A percentile compares a stretch with the other conserved stretches of the same genome.
These are phyloP conservation scores for Sesamia inferens DNA, from an alignment of 2,888 invertebrate genomes.

Conservation along the genomic window DNA sequence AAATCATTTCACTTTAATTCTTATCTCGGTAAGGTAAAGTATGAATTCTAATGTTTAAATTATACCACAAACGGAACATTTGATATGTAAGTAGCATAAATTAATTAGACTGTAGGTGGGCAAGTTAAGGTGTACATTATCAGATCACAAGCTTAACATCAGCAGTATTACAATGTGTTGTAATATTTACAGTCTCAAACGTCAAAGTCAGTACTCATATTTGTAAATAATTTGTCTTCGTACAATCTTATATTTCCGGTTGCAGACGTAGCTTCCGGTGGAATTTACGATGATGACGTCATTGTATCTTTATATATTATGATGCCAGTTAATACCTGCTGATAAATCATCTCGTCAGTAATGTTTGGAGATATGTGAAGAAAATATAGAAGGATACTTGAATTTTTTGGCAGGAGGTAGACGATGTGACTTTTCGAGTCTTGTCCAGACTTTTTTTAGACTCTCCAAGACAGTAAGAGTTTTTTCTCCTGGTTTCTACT, in stretches of 20 bases:
- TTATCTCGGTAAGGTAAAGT: neutral
- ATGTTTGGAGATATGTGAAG: conserved; percentile 5
- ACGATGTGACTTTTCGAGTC: neutral
- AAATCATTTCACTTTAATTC: neutral
- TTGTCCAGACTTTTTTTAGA: no score
- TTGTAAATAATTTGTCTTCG: conserved; percentile 54
- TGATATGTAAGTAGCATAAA: neutral
- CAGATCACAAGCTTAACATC: conserved; percentile 10
- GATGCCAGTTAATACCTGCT: conserved; percentile 41
- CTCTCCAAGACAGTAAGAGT: no score
- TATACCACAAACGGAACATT: neutral
- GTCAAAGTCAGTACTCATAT: conserved; percentile 46
- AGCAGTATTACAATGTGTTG: neutral
- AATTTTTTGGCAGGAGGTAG: neutral
- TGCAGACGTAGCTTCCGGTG: conserved; percentile 49
- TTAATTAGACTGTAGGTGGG: neutral
- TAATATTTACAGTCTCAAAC: conserved; percentile 30
- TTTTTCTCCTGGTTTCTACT: neutral
- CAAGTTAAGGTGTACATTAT: conserved; percentile 1
- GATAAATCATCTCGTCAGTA: conserved; percentile 36
- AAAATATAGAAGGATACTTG: conserved; percentile 26
- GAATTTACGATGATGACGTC: conserved; percentile 48
- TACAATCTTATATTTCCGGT: conserved; percentile 53
- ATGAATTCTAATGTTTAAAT: neutral
- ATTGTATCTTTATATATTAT: conserved; percentile 24